A percentile compares a stretch with the other conserved stretches of the same genome.
Evolutionary conservation across 2,888 invertebrate genomes (phyloP).

Genomic region (Schrankia costaestrigalis): DNA sequence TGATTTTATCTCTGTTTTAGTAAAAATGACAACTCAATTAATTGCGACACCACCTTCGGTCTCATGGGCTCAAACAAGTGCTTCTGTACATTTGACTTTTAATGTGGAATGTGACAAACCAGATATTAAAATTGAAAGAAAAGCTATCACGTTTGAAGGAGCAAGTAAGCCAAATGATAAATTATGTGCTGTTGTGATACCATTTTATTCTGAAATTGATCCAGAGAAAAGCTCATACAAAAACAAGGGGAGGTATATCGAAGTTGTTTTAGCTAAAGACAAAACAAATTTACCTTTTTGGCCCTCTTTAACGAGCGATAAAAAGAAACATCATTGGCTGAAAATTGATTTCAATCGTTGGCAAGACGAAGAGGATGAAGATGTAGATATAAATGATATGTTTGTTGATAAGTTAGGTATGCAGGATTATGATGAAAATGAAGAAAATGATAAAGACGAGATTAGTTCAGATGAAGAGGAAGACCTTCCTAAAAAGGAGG

Average conservation of each 20-base stretch:
- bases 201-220: conserved; percentile 90
- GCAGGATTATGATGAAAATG: conserved; percentile 40
- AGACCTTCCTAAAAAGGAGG: conserved; percentile 84
- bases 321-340: conserved; percentile 95
- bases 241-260: conserved; percentile 86
- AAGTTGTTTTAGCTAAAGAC: conserved; percentile 85
- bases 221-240: conserved; percentile 86
- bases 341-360: conserved; percentile 98
- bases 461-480: conserved; percentile 89
- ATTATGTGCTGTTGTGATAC: conserved; percentile 92
- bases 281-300: conserved; percentile 87
- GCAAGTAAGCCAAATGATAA: conserved; percentile 90
- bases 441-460: conserved; percentile 72
- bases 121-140: conserved; percentile 85
- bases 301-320: conserved; percentile 92
- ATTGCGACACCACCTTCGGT: conserved; percentile 84
- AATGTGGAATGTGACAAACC: conserved; percentile 92
- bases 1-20: too few species aligned
- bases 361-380: conserved; percentile 91
- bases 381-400: conserved; percentile 51
- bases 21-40: conserved; percentile 44
- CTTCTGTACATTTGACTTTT: conserved; percentile 90
- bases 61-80: conserved; percentile 95
- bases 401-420: conserved; percentile 51
- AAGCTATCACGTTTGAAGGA: conserved; percentile 89